Evolutionary conservation across 2,797 vertebrate genomes (phyloP), one percentile per base, ranked within the genome.

Genomic region (Phrynocephalus forsythii): DNA sequence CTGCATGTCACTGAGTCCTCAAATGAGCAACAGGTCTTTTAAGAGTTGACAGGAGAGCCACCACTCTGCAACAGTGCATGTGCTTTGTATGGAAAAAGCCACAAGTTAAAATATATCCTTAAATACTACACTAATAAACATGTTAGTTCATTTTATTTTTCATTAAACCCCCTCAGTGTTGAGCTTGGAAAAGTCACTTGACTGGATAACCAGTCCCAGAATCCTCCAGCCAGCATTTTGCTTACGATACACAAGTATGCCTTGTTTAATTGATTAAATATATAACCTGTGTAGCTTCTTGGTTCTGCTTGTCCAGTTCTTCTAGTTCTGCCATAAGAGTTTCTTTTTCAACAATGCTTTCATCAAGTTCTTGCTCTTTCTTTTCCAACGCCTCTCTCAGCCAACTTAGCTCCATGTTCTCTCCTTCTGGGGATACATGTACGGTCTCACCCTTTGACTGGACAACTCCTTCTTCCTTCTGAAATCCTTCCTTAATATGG

Each of bases 241-340:
- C 60, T 24, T 44, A 76, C 20, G 24, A 76, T 20, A 76, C 44
- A 26, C 5, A 15, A 26, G 71, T 56, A 1, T 76, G 7, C 0
- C 68, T 24, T 11, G 5, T 77, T 76, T 66, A 67, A 6, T 67
- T 75, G 50, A 56, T 26, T 83, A 20, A 44, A 87, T 78, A 87
- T 80, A 33, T 93, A 95, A 99, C 99, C 98, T 98, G 97, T 56
- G 98, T 99, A 89, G 98, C 98, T 91, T 99, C 98, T 92, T 99
- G 98, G 95, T 99, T 99, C 93, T 99, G 98, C 77, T 87, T 97
- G 92, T 99, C 99, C 30, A 99, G 92, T 93, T 99, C 98, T 94
- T 99, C 99, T 91, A 99, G 88, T 90, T 99, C 98, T 0, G 94
- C 95, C 88, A 96, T 90, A 83, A 99, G 94, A 0, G 95, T 96